Evolutionary conservation across 1,140 invertebrate genomes (phyloP), one percentile per base, ranked within the genome.

Genomic region (Dinothrombium tinctorium): DNA sequence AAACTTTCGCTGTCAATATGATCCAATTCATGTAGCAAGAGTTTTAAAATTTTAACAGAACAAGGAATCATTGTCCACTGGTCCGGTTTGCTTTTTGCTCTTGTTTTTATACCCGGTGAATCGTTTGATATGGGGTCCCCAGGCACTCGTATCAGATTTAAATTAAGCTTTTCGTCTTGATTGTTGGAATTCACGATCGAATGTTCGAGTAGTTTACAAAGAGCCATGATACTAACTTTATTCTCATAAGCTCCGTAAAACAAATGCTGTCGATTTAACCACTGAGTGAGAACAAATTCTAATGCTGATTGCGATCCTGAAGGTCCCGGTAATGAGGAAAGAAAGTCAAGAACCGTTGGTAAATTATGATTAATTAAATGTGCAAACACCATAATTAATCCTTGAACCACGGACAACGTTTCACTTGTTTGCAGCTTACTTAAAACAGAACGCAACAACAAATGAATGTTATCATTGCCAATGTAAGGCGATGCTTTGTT

Each of bases 301-400:
- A 80, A 59, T 2, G 76, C 76, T 25, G 75, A 74, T 45, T 66
- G 59, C 1, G 33, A 29, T 17, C 65, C 66, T 15, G 69, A 71
- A 0, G 75, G 74, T 17, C 73, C 76, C 1, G 76, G 76, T 7
- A 79, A 69, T n/a, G 66, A 72, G 0, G 71, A 73, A 14, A 81
- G 54, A 50, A 80, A 81, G 48, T 74, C 72, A 1, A 80, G 52
- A 0, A 78, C 71, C 4, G 73, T 71, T 33, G 74, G 69, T 53
- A 79, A 67, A 57, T 78, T 69, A 4, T 67, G 67, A 44, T 76
- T 69, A 35, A 79, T 66, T 9, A 80, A 58, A 53, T 77, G 71
- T 0, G 74, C 75, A 56, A 78, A 81, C 37, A 79, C 73, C 62
- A 81, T 65, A 20, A 78, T 60, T 29, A 81, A 57, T 58, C 70